Percentiles rank a stretch among this genome's conserved stretches.
Evolutionary conservation across 2,888 invertebrate genomes (phyloP).

Genomic region (Lasius fuliginosus): DNA sequence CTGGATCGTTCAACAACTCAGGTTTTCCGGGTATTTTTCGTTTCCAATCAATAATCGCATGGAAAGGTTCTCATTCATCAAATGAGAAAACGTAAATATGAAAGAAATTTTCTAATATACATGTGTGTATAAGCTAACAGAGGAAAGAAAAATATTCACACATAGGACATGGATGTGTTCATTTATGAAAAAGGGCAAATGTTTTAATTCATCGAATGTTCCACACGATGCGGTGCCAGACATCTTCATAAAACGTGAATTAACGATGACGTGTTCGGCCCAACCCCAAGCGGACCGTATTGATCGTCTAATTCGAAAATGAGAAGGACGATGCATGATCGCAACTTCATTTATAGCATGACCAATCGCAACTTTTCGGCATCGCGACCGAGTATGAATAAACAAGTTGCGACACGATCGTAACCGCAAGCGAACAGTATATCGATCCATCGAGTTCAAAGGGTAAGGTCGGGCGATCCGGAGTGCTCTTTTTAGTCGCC

Average conservation of each 20-base stretch:
- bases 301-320: slow-evolving; percentile 66
- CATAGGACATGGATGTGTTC: slow-evolving; percentile 43
- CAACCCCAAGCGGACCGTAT: slow-evolving; percentile 58
- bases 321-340: slow-evolving; percentile 55
- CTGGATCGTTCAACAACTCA: not conserved
- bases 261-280: slow-evolving; percentile 61
- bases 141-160: slow-evolving; percentile 43
- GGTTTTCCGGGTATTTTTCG: not conserved
- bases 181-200: slow-evolving; percentile 19
- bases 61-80: not conserved
- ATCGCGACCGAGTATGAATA: slow-evolving; percentile 13
- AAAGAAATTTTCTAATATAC: not conserved
- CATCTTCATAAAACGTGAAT: slow-evolving; percentile 58
- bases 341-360: slow-evolving; percentile 52
- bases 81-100: slow-evolving; percentile 2
- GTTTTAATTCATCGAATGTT: slow-evolving; percentile 65
- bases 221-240: slow-evolving; percentile 51
- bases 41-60: not conserved
- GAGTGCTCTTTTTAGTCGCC: slow-evolving; percentile 10
- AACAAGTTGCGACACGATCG: slow-evolving; percentile 34
- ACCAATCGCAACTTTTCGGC: slow-evolving; percentile 39
- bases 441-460: slow-evolving; percentile 41
- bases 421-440: slow-evolving; percentile 4
- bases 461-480: slow-evolving; percentile 38
- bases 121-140: not conserved